A percentile compares a stretch with the other conserved stretches of the same genome.
Conservation (phyloP, 2,113 vertebrate species). For the Echinops telfairi region DNA sequence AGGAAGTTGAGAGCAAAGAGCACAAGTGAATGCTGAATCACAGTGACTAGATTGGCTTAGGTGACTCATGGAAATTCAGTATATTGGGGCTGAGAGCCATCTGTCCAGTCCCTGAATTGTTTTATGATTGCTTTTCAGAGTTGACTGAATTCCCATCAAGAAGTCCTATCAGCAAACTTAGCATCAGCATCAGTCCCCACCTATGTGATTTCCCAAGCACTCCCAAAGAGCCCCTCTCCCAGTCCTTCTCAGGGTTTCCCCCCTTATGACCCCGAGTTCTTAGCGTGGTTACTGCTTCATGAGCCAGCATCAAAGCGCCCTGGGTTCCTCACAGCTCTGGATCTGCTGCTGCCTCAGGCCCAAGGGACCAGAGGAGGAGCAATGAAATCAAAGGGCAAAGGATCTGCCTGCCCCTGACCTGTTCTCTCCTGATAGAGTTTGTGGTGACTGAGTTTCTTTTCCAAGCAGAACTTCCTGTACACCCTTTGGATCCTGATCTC, state of each 20-base stretch:
- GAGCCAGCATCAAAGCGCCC: accelerated
- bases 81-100: neutral
- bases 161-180: neutral
- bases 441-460: neutral
- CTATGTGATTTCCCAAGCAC: neutral
- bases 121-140: neutral
- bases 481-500: neutral
- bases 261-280: neutral
- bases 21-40: conserved; percentile 18
- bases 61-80: conserved; percentile 28
- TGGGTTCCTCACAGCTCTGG: neutral
- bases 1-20: conserved; percentile 37
- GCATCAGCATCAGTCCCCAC: no score
- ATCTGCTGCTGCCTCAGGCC: neutral
- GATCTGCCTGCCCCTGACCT: neutral
- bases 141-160: neutral
- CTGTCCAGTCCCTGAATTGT: neutral
- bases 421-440: neutral
- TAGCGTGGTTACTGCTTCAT: neutral
- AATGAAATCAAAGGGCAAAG: neutral
- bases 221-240: neutral
- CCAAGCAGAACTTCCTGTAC: neutral
- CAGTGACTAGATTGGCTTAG: neutral
- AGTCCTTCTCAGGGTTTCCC: neutral
- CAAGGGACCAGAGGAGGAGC: neutral